Percentiles rank a stretch among this genome's conserved stretches.
Conservation (phyloP, 2,113 vertebrate species). For the Monopterus albus region DNA sequence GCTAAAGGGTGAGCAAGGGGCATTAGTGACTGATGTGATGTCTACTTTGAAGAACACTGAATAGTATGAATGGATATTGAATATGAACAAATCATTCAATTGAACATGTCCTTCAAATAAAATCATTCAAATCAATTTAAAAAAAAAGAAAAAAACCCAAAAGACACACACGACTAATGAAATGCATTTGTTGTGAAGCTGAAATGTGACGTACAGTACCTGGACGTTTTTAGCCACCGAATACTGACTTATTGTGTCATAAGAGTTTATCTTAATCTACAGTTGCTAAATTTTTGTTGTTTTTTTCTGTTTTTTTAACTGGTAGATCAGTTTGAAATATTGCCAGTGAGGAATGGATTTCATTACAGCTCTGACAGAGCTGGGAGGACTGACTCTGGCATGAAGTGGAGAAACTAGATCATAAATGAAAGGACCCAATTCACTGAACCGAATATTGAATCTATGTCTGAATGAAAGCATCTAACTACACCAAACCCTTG, state of each 20-base stretch:
- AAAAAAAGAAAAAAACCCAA: slow-evolving; percentile 19
- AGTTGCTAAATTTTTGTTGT: slow-evolving; percentile 29
- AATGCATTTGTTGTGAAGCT: slow-evolving; percentile 41
- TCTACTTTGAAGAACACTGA: slow-evolving; percentile 19
- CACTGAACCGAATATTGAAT: slow-evolving; percentile 16
- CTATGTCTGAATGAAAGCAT: slow-evolving; percentile 13
- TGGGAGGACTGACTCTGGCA: slow-evolving; percentile 22
- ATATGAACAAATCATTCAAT: slow-evolving; percentile 21
- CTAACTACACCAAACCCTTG: slow-evolving; percentile 11
- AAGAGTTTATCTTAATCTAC: slow-evolving; percentile 53
- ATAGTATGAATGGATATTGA: slow-evolving; percentile 6
- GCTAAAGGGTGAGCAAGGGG: slow-evolving; percentile 9
- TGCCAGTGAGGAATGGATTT: slow-evolving; percentile 44
- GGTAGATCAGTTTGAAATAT: slow-evolving; percentile 51
- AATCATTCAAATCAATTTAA: slow-evolving; percentile 39
- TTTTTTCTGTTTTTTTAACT: slow-evolving; percentile 14
- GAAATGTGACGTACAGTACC: slow-evolving; percentile 36
- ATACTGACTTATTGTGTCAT: slow-evolving; percentile 53
- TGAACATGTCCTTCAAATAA: slow-evolving; percentile 26
- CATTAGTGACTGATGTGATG: slow-evolving; percentile 31
- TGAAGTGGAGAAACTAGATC: slow-evolving; percentile 20
- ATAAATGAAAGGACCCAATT: slow-evolving; percentile 42
- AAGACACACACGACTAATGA: slow-evolving; percentile 2
- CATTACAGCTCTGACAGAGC: slow-evolving; percentile 52
- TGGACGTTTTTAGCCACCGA: slow-evolving; percentile 44